These are phyloP conservation scores for Diorhabda carinulata DNA, from an alignment of 1,140 invertebrate genomes.

Conservation along the genomic window DNA sequence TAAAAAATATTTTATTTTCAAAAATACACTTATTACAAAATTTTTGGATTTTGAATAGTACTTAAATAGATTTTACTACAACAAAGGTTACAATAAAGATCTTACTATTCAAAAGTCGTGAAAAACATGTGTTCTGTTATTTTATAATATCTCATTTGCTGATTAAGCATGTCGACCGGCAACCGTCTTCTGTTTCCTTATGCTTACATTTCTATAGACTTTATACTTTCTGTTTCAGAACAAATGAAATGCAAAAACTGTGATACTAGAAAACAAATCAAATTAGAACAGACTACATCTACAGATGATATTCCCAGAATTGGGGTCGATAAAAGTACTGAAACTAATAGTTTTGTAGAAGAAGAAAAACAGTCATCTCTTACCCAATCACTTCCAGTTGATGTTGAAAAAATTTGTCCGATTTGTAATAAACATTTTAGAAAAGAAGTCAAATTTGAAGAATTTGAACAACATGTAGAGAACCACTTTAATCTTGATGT, in stretches of 20 bases:
- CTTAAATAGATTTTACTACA: too few species aligned
- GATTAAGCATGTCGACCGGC: too few species aligned
- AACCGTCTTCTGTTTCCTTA: too few species aligned
- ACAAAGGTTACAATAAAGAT: too few species aligned
- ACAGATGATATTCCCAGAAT: slow-evolving; percentile 32
- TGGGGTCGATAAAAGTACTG: slow-evolving; percentile 27
- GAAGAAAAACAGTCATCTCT: slow-evolving; percentile 39
- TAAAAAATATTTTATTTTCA: too few species aligned
- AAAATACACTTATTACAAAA: too few species aligned
- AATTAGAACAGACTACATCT: slow-evolving; percentile 32
- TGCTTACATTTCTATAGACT: too few species aligned
- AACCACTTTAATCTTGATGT: slow-evolving; percentile 48
- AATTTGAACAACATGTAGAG: slow-evolving; percentile 55
- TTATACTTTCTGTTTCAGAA: slow-evolving; percentile 24
- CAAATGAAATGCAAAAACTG: slow-evolving; percentile 34
- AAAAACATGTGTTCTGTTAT: too few species aligned
- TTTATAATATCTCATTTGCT: too few species aligned
- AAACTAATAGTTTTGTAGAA: slow-evolving; percentile 32
- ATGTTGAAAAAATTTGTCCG: slow-evolving; percentile 53
- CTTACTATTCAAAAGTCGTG: too few species aligned
- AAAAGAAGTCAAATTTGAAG: slow-evolving; percentile 47
- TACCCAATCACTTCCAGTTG: slow-evolving; percentile 31
- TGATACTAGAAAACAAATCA: slow-evolving; percentile 25
- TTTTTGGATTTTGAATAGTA: too few species aligned
- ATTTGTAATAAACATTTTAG: slow-evolving; percentile 53